phyloP scores from a whole-genome alignment of 1,140 invertebrate genomes.

The Conus ventricosus region DNA sequence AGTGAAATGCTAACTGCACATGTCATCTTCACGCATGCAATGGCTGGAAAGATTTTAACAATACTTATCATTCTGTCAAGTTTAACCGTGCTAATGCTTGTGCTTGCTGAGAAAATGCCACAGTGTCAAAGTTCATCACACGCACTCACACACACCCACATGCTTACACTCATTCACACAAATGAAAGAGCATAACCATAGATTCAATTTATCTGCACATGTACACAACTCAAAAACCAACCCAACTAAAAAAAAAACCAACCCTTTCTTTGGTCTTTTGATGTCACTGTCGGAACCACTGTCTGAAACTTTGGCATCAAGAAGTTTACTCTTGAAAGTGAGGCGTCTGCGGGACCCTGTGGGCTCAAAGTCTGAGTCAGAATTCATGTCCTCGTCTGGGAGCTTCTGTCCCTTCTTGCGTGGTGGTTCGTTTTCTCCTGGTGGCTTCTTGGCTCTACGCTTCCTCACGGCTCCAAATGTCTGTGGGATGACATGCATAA shows the following conservation, averaged over 20 bases:
- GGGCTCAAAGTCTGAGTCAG: slow-evolving; percentile 43
- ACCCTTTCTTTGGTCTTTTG: slow-evolving; percentile 26
- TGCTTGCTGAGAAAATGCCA: too few relatives aligned
- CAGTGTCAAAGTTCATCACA: too few relatives aligned
- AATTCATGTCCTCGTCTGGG: slow-evolving; percentile 27
- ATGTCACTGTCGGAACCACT: slow-evolving; percentile 44
- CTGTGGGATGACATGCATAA: not conserved
- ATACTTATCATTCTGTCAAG: too few relatives aligned
- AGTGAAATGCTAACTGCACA: too few relatives aligned
- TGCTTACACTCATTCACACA: too few relatives aligned
- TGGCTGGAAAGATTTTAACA: too few relatives aligned
- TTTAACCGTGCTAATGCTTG: too few relatives aligned
- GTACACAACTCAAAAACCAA: too few relatives aligned
- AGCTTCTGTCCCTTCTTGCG: slow-evolving; percentile 22
- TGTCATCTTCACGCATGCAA: too few relatives aligned
- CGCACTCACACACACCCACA: too few relatives aligned
- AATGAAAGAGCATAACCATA: too few relatives aligned
- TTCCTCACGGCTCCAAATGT: slow-evolving; percentile 19
- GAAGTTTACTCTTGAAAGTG: slow-evolving; percentile 27
- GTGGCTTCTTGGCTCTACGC: slow-evolving; percentile 24
- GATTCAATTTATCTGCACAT: too few relatives aligned
- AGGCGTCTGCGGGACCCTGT: slow-evolving; percentile 5
- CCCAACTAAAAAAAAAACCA: not conserved
- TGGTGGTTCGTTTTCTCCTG: slow-evolving; percentile 34
- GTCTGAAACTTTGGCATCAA: slow-evolving; percentile 45